Evolutionary conservation across 2,797 vertebrate genomes (phyloP), one percentile per base, ranked within the genome.

Genomic region (Echiichthys vipera): DNA sequence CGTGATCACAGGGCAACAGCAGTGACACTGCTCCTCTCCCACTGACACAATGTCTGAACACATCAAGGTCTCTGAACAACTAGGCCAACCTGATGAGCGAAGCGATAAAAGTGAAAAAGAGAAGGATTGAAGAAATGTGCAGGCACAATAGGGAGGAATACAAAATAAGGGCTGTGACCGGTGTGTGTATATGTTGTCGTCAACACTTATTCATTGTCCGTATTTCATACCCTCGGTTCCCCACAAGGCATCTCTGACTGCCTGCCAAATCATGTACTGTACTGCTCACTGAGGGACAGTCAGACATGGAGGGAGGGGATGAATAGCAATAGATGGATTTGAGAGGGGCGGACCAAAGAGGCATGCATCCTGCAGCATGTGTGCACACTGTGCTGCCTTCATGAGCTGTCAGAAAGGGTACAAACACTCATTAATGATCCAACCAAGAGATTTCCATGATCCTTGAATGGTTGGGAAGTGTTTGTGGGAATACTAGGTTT

Each of bases 321-420:
- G 62, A 71, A 83, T 49, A 69, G 65, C 27, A 75, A 78, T 71
- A 62, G 65, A 59, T 77, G 71, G 58, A 66, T 83, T 74, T 66
- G 30, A 80, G 63, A 81, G 78, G 58, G 74, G 72, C 67, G 66
- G 68, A 36, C 55, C 53, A 77, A 65, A 72, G 56, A 69, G 68
- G 65, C 68, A 42, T 76, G 69, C 68, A 61, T 68, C 46, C 63
- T 69, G 66, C 46, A 77, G 79, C 80, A 74, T 83, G 76, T 62
- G 71, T 87, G 80, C 74, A 67, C 49, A 56, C 66, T 55, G 68
- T 80, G 85, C 18, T 87, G 81, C 83, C 17, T 89, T 90, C 64
- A 75, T 0, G 55, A 54, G 15, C 78, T 30, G 56, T 82, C 7
- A 36, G 77, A 65, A 81, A 83, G 40, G 2, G 2, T 50, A 11